phyloP scores from a whole-genome alignment of 2,888 invertebrate species.

The Acanthosepion esculentum region DNA sequence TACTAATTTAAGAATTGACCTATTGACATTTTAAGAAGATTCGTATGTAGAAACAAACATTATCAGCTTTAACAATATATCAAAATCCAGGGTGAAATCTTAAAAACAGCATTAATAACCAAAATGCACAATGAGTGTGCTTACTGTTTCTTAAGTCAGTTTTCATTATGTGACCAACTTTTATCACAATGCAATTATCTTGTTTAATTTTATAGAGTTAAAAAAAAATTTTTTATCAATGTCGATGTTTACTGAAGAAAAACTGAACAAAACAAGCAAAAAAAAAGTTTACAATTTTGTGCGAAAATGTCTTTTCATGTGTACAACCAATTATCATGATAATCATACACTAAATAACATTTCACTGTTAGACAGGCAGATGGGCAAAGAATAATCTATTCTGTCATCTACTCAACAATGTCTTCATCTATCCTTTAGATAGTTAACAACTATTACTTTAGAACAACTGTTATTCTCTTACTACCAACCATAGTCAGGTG shows the following conservation, averaged over 20 bases:
- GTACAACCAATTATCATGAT: background rate
- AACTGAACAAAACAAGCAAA: background rate
- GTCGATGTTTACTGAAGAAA: too few relatives aligned
- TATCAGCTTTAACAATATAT: background rate
- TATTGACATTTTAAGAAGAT: too few relatives aligned
- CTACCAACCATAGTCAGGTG: background rate
- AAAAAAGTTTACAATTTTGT: background rate
- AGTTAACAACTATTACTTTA: background rate
- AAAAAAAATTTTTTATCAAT: too few relatives aligned
- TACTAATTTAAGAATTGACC: too few relatives aligned
- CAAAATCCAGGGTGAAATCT: background rate
- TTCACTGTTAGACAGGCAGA: background rate
- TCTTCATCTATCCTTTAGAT: background rate
- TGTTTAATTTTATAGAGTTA: too few relatives aligned
- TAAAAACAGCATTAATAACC: too few relatives aligned
- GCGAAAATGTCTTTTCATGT: background rate
- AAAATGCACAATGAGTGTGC: too few relatives aligned
- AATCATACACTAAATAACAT: background rate
- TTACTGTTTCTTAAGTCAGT: too few relatives aligned
- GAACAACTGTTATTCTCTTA: background rate
- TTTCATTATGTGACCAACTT: too few relatives aligned
- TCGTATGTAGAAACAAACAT: too few relatives aligned
- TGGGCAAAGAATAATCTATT: background rate
- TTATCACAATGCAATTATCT: too few relatives aligned
- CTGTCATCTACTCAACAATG: background rate